phyloP scores from a whole-genome alignment of 2,797 vertebrate genomes.

The Centroberyx gerrardi region DNA sequence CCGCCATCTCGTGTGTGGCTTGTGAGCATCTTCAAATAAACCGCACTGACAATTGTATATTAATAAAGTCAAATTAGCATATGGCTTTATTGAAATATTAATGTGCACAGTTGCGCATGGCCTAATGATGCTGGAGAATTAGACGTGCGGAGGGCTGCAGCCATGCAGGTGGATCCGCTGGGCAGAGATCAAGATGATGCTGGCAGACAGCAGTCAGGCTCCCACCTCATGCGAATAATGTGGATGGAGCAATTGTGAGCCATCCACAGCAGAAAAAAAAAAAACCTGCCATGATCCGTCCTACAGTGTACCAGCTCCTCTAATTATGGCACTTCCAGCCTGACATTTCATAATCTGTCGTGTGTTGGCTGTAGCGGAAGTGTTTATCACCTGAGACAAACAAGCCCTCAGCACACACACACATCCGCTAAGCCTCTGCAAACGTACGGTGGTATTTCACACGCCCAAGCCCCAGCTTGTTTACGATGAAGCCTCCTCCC shows the following conservation, averaged over 20 bases:
- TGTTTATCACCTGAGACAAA: conserved; percentile 30
- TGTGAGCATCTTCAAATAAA: conserved; percentile 54
- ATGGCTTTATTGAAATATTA: conserved; percentile 76
- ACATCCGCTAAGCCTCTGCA: conserved; percentile 12
- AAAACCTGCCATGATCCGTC: background rate
- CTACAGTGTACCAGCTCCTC: background rate
- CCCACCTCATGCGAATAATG: background rate
- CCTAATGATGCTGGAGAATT: conserved; percentile 58
- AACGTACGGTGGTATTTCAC: conserved; percentile 12
- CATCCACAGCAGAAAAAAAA: no score
- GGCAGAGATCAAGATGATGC: conserved; percentile 13
- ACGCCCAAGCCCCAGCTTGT: background rate
- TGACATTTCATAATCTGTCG: conserved; percentile 9
- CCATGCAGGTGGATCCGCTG: conserved; percentile 40
- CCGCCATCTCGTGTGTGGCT: conserved; percentile 23
- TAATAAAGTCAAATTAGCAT: conserved; percentile 73
- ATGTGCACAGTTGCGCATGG: conserved; percentile 66
- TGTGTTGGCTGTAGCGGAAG: background rate
- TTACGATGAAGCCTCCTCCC: conserved; percentile 8
- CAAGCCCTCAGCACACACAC: conserved; percentile 15
- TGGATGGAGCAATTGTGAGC: no score
- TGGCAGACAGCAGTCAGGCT: conserved; percentile 12
- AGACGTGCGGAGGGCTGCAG: conserved; percentile 27
- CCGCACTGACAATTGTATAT: conserved; percentile 51
- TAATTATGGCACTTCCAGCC: background rate